phyloP scores from a whole-genome alignment of 1,140 invertebrate genomes.

The Pogonognathellus flavescens region DNA sequence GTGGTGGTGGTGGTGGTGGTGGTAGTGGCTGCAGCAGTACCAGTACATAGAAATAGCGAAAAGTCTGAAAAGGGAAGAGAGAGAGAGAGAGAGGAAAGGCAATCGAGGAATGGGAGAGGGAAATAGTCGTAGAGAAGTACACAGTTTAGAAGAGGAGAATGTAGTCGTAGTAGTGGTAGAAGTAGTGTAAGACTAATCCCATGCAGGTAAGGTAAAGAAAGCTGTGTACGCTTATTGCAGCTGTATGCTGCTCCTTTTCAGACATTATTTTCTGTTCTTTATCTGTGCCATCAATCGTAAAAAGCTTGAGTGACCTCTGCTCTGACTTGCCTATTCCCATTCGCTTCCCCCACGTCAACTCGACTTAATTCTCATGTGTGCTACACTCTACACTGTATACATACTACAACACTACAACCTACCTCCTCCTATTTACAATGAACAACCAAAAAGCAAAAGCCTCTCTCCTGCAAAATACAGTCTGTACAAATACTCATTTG shows the following conservation, averaged over 20 bases:
- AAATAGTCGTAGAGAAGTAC: not conserved
- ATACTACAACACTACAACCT: not conserved
- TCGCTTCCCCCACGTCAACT: slow-evolving; percentile 34
- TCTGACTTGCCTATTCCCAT: slow-evolving; percentile 32
- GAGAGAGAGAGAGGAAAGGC: not conserved
- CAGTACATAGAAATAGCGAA: too few relatives aligned
- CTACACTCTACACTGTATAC: not conserved
- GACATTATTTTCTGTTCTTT: slow-evolving; percentile 39
- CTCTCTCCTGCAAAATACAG: not conserved
- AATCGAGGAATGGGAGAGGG: not conserved
- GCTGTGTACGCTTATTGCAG: slow-evolving; percentile 1
- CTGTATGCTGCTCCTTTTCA: not conserved
- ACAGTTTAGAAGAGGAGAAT: not conserved
- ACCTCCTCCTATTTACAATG: not conserved
- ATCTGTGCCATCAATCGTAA: slow-evolving; percentile 33
- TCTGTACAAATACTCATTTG: too few relatives aligned
- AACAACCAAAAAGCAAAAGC: too few relatives aligned
- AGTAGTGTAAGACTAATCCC: not conserved
- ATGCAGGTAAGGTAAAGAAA: slow-evolving; percentile 8
- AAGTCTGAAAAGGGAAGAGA: too few relatives aligned
- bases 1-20: too few relatives aligned
- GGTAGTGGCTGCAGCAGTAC: too few relatives aligned
- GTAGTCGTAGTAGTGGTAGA: not conserved
- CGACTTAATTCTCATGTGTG: slow-evolving; percentile 30
- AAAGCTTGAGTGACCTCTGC: slow-evolving; percentile 38